Conservation (phyloP, 2,113 vertebrate species). For the Megaceryle maxima region DNA sequence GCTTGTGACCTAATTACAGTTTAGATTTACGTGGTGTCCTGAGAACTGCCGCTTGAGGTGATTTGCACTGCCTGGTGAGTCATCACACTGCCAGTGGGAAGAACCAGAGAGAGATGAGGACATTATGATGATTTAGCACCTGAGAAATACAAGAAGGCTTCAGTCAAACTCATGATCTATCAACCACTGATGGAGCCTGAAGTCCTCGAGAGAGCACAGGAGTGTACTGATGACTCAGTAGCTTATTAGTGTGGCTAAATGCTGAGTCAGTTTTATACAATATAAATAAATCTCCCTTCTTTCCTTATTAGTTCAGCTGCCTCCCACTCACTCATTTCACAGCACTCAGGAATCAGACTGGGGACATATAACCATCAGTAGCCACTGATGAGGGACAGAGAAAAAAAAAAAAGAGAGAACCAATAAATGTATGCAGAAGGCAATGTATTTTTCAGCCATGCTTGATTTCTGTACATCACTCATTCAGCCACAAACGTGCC, state of each 20-base stretch:
- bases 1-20: neutral
- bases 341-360: neutral
- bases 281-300: neutral
- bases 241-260: neutral
- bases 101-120: neutral
- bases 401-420: neutral
- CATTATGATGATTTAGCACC: neutral
- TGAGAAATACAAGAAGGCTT: neutral
- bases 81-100: neutral
- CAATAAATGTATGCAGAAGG: neutral
- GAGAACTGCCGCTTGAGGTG: neutral
- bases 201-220: accelerated
- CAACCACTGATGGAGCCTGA: neutral
- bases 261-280: neutral
- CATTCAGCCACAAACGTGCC: neutral
- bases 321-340: neutral
- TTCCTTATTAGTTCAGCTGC: neutral
- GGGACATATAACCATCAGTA: neutral
- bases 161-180: neutral
- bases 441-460: neutral
- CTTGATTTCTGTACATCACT: neutral
- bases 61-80: neutral
- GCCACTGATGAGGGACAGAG: neutral
- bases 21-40: neutral
- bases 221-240: neutral